Evolutionary conservation across 2,888 invertebrate species (phyloP).

Genomic region (Drosophila limbata): DNA sequence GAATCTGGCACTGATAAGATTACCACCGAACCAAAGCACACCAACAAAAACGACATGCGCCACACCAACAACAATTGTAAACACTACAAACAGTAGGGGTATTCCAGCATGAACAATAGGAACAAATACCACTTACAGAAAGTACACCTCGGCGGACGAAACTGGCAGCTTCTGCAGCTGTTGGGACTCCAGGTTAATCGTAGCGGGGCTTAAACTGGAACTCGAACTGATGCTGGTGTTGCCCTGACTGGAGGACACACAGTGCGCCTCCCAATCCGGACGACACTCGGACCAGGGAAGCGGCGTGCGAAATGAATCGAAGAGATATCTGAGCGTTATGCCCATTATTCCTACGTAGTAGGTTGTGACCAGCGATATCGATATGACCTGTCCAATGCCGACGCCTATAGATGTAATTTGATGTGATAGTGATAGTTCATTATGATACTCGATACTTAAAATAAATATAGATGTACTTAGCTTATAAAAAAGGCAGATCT

Average conservation of each 20-base stretch:
- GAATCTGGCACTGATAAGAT: conserved; percentile 55
- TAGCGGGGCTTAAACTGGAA: conserved; percentile 9
- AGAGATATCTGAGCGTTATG: conserved; percentile 88
- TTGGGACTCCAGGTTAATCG: conserved; percentile 20
- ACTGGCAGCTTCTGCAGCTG: conserved; percentile 45
- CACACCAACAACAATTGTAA: conserved; percentile 17
- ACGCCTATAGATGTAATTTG: conserved; percentile 84
- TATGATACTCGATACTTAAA: conserved; percentile 3
- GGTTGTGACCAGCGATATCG: conserved; percentile 87
- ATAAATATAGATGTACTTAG: not conserved
- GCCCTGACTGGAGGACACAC: conserved; percentile 84
- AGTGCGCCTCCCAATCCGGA: conserved; percentile 86
- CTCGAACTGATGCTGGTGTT: conserved; percentile 49
- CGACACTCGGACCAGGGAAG: conserved; percentile 89
- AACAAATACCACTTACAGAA: conserved; percentile 84
- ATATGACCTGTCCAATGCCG: conserved; percentile 87
- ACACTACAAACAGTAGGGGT: conserved; percentile 14
- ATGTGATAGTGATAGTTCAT: conserved; percentile 4
- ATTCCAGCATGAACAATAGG: conserved; percentile 20
- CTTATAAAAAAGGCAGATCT: not conserved
- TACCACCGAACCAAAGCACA: conserved; percentile 41
- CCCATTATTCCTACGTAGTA: conserved; percentile 90
- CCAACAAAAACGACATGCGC: conserved; percentile 17
- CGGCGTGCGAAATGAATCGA: conserved; percentile 87
- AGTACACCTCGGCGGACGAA: conserved; percentile 85